Conservation (phyloP, 2,797 vertebrate species). For the Falco concolor region DNA sequence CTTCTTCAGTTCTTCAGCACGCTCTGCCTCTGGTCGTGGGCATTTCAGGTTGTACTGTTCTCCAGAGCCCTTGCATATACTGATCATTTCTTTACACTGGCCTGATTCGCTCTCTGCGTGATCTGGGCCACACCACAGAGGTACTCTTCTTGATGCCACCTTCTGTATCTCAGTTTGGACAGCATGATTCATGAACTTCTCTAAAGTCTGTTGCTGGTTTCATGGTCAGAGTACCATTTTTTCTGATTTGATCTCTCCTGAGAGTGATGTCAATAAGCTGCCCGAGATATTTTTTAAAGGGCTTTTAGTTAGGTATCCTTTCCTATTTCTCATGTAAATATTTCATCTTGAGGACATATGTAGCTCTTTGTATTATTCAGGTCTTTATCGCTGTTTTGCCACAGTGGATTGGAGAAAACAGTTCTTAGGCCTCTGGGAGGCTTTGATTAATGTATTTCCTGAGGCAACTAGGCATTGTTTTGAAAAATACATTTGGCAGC, state of each 20-base stretch:
- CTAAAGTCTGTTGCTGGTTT: background rate
- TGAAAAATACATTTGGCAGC: slow-evolving; percentile 17
- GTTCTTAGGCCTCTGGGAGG: background rate
- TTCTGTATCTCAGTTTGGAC: background rate
- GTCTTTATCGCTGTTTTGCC: background rate
- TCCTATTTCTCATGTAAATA: background rate
- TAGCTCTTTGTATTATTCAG: background rate
- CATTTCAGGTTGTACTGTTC: background rate
- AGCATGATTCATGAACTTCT: background rate
- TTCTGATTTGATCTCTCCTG: background rate
- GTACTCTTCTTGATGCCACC: background rate
- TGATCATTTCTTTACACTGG: background rate
- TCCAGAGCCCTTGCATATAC: background rate
- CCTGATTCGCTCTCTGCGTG: background rate
- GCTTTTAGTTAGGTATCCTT: background rate
- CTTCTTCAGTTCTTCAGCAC: background rate
- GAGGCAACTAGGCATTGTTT: slow-evolving; percentile 29
- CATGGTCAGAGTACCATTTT: background rate
- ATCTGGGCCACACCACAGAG: background rate
- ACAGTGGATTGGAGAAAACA: background rate
- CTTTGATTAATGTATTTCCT: slow-evolving; percentile 18
- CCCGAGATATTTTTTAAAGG: background rate
- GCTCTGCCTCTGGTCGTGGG: background rate
- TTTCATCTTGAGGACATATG: background rate
- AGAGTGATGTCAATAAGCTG: background rate